phyloP scores from a whole-genome alignment of 2,888 invertebrate species.

The Limnephilus marmoratus region DNA sequence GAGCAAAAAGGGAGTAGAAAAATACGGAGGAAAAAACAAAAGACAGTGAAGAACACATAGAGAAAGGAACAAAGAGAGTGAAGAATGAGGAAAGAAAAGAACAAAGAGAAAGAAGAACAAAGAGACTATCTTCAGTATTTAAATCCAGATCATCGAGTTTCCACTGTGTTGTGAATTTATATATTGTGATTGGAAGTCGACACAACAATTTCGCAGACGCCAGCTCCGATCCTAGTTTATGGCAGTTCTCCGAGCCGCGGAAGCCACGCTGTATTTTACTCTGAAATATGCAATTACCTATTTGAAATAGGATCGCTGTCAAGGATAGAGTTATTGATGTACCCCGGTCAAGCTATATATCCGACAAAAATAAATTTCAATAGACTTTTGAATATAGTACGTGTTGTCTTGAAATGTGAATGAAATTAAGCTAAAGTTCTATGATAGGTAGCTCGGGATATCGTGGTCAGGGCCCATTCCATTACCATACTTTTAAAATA shows the following conservation, averaged over 20 bases:
- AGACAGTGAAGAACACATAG: not conserved
- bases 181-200: slow-evolving; percentile 4
- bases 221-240: not conserved
- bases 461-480: too few species aligned
- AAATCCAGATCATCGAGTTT: not conserved
- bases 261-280: not conserved
- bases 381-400: not conserved
- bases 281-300: not conserved
- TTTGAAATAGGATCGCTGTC: slow-evolving; percentile 2
- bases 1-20: not conserved
- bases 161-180: not conserved
- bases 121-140: not conserved
- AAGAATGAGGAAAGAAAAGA: not conserved
- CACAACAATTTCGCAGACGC: slow-evolving; percentile 27
- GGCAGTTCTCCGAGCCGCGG: not conserved
- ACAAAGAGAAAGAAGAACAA: not conserved
- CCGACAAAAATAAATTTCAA: not conserved
- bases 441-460: too few species aligned
- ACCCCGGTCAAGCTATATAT: not conserved
- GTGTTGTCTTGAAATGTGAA: not conserved
- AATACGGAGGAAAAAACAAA: too few species aligned
- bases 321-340: not conserved
- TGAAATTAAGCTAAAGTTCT: not conserved
- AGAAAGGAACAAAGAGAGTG: not conserved
- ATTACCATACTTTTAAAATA: too few species aligned